phyloP scores from a whole-genome alignment of 2,888 invertebrate species.

The Iselma pallidipennis region DNA sequence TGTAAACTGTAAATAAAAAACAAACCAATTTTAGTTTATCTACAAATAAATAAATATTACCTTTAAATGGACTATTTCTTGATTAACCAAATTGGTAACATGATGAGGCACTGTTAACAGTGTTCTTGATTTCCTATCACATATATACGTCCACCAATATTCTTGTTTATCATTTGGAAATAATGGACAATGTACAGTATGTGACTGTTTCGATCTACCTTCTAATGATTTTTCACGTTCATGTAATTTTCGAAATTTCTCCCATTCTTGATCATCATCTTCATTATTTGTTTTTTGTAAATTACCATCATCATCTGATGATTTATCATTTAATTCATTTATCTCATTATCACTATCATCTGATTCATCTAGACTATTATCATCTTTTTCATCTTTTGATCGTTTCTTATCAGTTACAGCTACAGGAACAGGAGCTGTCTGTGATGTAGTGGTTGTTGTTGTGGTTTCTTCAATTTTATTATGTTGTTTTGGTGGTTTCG shows the following conservation, averaged over 20 bases:
- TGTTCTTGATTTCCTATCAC: conserved; percentile 90
- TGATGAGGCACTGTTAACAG: conserved; percentile 92
- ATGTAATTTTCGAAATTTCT: conserved; percentile 85
- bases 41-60: conserved; percentile 37
- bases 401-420: conserved; percentile 31
- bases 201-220: conserved; percentile 91
- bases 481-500: conserved; percentile 34
- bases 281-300: conserved; percentile 44
- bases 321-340: conserved; percentile 51
- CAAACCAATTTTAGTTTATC: conserved; percentile 1
- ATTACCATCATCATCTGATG: conserved; percentile 46
- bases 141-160: conserved; percentile 99
- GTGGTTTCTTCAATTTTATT: conserved; percentile 41
- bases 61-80: conserved; percentile 91
- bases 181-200: conserved; percentile 95
- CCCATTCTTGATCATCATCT: conserved; percentile 75
- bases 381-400: conserved; percentile 34
- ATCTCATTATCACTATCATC: conserved; percentile 59
- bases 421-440: background rate
- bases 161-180: conserved; percentile 97
- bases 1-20: conserved; percentile 67
- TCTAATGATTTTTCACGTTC: conserved; percentile 87
- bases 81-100: conserved; percentile 86
- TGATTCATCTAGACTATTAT: conserved; percentile 46
- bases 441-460: conserved; percentile 33